Evolutionary conservation across 2,888 invertebrate genomes (phyloP).

Genomic region (Erebia epiphron): DNA sequence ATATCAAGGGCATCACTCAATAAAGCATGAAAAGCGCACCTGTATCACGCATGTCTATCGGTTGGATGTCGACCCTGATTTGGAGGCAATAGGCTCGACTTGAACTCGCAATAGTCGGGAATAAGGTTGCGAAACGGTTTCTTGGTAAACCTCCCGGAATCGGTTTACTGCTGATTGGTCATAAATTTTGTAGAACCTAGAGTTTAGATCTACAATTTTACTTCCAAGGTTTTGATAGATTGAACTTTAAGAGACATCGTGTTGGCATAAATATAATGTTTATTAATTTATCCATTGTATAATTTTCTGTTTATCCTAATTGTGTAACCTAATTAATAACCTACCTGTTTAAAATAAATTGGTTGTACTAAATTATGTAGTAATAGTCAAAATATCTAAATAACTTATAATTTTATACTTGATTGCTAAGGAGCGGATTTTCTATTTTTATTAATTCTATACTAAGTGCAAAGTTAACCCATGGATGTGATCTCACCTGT

Average conservation of each 20-base stretch:
- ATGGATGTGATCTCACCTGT: no score
- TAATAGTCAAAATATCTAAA: no score
- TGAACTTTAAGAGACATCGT: background rate
- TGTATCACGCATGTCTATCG: slow-evolving; percentile 38
- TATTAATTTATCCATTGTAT: no score
- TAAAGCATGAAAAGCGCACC: slow-evolving; percentile 36
- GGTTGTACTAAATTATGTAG: no score
- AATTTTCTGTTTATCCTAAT: no score
- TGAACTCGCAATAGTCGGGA: slow-evolving; percentile 9
- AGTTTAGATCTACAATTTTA: no score
- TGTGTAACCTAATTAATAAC: no score
- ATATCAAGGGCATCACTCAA: slow-evolving; percentile 27
- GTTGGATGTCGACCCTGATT: slow-evolving; percentile 33
- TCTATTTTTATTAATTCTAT: no score
- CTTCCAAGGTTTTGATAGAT: background rate
- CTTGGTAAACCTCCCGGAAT: slow-evolving; percentile 5
- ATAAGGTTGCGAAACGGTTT: slow-evolving; percentile 14
- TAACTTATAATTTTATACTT: no score
- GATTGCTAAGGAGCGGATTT: no score
- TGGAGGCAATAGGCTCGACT: slow-evolving; percentile 2
- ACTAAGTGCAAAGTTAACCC: no score
- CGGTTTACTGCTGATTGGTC: slow-evolving; percentile 3
- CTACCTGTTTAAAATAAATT: no score
- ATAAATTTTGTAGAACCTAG: background rate
- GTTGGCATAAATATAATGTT: background rate